Percentiles rank a stretch among this genome's conserved stretches.
Conservation (phyloP, 2,888 invertebrate species). For the Micoletzkya japonica region DNA sequence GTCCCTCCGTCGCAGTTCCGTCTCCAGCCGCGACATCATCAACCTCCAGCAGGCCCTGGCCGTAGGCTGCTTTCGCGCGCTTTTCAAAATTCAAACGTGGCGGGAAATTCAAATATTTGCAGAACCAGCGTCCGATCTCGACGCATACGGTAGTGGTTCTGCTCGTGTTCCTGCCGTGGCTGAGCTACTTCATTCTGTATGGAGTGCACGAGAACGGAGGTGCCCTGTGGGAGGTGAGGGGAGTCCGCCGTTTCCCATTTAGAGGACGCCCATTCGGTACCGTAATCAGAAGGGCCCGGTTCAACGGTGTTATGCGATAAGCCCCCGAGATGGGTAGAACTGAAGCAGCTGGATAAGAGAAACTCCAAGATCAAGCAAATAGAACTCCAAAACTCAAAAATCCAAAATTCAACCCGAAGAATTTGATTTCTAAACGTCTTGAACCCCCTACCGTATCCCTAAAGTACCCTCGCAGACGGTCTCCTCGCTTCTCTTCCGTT, state of each 20-base stretch:
- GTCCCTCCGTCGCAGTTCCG: constrained; percentile 11
- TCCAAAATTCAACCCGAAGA: neutral
- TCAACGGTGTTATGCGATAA: neutral
- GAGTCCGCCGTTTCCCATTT: neutral
- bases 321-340: neutral
- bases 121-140: constrained; percentile 18
- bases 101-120: neutral
- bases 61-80: neutral
- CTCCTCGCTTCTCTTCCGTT: constrained; percentile 15
- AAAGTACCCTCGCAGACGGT: constrained; percentile 17
- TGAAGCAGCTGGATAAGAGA: neutral
- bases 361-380: too few species aligned
- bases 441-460: too few species aligned
- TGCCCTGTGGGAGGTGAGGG: constrained; percentile 21
- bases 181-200: constrained; percentile 18
- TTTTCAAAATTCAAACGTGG: neutral
- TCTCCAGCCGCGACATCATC: constrained; percentile 18
- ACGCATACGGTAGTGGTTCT: constrained; percentile 15
- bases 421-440: too few species aligned
- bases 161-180: constrained; percentile 11
- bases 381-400: neutral
- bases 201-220: constrained; percentile 5
- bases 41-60: constrained; percentile 11
- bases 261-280: neutral
- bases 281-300: neutral